Conservation (phyloP, 2,113 vertebrate species). For the Ptilorrhoa leucosticta region DNA sequence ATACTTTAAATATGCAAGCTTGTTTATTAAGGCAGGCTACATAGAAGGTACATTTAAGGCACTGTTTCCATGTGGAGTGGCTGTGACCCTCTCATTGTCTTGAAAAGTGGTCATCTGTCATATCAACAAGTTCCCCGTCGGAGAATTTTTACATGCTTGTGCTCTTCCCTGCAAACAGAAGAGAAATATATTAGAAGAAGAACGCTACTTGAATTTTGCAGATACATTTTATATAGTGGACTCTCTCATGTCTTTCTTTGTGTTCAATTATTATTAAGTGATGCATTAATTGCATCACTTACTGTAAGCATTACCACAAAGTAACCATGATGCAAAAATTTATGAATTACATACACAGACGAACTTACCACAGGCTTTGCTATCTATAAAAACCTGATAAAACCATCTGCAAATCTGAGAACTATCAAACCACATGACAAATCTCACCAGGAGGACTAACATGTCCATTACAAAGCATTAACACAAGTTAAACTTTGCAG, state of each 20-base stretch:
- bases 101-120: not conserved
- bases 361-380: not conserved
- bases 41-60: not conserved
- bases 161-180: conserved; percentile 47
- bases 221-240: not conserved
- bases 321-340: not conserved
- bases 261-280: not conserved
- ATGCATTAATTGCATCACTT: not conserved
- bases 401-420: not conserved
- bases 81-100: not conserved
- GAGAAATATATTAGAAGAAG: not conserved
- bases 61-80: not conserved
- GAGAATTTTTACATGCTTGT: not conserved
- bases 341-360: not conserved
- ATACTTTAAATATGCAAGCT: not conserved
- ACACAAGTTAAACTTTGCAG: not conserved
- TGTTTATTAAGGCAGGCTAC: conserved; percentile 18
- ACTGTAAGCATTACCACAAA: not conserved
- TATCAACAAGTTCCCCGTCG: not conserved
- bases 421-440: not conserved
- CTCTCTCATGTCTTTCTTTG: not conserved
- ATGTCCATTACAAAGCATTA: not conserved
- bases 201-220: not conserved
- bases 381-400: not conserved
- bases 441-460: not conserved